A percentile compares a stretch with the other conserved stretches of the same genome.
Conservation (phyloP, 2,113 vertebrate species). For the Microcebus murinus region DNA sequence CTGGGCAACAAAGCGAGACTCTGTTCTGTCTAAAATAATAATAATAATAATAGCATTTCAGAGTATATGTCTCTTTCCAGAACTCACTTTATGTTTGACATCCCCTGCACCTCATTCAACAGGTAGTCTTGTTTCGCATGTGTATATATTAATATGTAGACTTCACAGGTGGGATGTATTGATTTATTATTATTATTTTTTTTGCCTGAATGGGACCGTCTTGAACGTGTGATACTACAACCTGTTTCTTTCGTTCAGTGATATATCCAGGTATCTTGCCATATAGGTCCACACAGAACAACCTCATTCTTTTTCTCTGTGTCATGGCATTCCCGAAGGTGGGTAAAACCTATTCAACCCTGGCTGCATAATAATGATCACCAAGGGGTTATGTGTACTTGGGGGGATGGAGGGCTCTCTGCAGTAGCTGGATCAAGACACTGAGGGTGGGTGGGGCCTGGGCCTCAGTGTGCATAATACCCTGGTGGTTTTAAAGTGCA, state of each 20-base stretch:
- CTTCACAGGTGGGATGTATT: neutral
- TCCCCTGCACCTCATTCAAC: fast-evolving
- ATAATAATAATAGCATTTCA: no score
- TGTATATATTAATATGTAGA: no score
- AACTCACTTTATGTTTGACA: neutral
- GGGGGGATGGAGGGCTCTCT: fast-evolving
- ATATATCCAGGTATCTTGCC: neutral
- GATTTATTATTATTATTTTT: neutral
- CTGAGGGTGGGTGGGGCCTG: neutral
- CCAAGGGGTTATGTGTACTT: neutral
- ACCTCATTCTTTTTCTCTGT: neutral
- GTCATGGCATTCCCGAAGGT: neutral
- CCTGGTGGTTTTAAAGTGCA: neutral
- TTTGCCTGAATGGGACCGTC: neutral
- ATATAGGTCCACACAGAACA: neutral
- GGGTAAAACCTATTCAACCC: neutral
- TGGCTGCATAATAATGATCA: neutral
- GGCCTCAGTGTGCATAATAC: no score
- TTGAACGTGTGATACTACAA: neutral
- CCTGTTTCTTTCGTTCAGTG: neutral
- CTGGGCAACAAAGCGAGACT: no score
- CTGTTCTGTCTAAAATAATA: no score
- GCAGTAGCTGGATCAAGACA: neutral
- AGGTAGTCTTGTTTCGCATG: neutral
- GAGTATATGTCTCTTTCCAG: neutral